Evolutionary conservation across 1,140 invertebrate species (phyloP).

Genomic region (Plodia interpunctella): DNA sequence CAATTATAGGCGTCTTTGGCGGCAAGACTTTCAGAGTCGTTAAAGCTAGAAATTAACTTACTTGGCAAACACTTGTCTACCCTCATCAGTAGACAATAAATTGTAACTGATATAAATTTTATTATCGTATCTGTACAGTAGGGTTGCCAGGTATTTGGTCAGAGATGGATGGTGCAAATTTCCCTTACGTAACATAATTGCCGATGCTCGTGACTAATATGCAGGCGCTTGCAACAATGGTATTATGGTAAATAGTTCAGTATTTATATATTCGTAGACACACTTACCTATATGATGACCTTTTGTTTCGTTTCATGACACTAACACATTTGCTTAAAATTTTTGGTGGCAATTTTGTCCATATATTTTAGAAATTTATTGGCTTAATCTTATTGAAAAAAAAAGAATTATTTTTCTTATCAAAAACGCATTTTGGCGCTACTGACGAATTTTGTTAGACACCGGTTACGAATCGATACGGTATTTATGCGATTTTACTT

Average conservation of each 20-base stretch:
- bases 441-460: too few relatives aligned
- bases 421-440: too few relatives aligned
- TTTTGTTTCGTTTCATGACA: too few relatives aligned
- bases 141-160: background rate
- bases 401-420: too few relatives aligned
- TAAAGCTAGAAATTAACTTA: slow-evolving; percentile 32
- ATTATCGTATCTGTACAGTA: slow-evolving; percentile 5
- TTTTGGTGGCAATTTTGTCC: too few relatives aligned
- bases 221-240: background rate
- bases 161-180: slow-evolving; percentile 4
- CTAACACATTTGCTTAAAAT: too few relatives aligned
- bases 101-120: slow-evolving; percentile 14
- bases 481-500: too few relatives aligned
- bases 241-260: background rate
- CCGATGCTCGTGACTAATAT: background rate
- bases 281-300: too few relatives aligned
- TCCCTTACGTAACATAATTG: background rate
- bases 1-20: slow-evolving; percentile 10
- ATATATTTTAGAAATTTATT: too few relatives aligned
- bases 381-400: too few relatives aligned
- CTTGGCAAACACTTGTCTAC: slow-evolving; percentile 50
- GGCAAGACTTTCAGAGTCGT: slow-evolving; percentile 10
- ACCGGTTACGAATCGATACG: too few relatives aligned
- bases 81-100: slow-evolving; percentile 19
- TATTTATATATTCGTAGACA: too few relatives aligned